Evolutionary conservation across 2,113 vertebrate species (phyloP).

Genomic region (Phyllostomus discolor): DNA sequence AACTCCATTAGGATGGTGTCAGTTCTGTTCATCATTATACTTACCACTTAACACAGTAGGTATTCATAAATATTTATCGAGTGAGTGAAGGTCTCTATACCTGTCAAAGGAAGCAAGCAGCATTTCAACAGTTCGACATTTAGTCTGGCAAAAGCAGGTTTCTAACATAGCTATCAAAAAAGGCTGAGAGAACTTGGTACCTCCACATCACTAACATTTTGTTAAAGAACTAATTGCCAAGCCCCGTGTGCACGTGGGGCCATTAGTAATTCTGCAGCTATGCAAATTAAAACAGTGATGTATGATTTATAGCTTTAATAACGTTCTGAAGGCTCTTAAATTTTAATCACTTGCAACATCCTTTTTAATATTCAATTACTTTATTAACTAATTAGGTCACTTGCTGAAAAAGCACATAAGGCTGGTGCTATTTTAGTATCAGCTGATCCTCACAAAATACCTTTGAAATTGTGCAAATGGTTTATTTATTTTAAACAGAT

Average conservation of each 20-base stretch:
- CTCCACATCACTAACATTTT: conserved; percentile 82
- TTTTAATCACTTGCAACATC: conserved; percentile 92
- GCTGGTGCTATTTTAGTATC: conserved; percentile 87
- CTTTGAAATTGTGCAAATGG: conserved; percentile 86
- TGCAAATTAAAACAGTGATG: conserved; percentile 91
- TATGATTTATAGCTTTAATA: conserved; percentile 92
- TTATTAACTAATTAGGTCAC: conserved; percentile 93
- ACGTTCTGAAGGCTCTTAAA: conserved; percentile 91
- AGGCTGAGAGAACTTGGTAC: conserved; percentile 72
- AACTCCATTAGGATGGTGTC: not conserved
- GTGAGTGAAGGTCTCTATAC: not conserved
- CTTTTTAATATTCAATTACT: conserved; percentile 93
- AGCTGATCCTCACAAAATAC: conserved; percentile 86
- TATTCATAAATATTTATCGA: not conserved
- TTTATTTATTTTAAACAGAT: conserved; percentile 89
- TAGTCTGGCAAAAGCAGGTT: conserved; percentile 52
- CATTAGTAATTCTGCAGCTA: conserved; percentile 87
- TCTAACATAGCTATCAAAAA: conserved; percentile 70
- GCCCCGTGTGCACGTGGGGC: conserved; percentile 81
- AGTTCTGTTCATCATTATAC: not conserved
- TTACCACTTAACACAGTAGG: not conserved
- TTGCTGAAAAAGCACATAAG: conserved; percentile 89
- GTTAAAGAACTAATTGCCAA: conserved; percentile 86
- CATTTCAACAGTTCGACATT: conserved; percentile 20
- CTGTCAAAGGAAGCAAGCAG: not conserved